Conservation (phyloP, 2,888 invertebrate species). For the Volucella inflata region DNA sequence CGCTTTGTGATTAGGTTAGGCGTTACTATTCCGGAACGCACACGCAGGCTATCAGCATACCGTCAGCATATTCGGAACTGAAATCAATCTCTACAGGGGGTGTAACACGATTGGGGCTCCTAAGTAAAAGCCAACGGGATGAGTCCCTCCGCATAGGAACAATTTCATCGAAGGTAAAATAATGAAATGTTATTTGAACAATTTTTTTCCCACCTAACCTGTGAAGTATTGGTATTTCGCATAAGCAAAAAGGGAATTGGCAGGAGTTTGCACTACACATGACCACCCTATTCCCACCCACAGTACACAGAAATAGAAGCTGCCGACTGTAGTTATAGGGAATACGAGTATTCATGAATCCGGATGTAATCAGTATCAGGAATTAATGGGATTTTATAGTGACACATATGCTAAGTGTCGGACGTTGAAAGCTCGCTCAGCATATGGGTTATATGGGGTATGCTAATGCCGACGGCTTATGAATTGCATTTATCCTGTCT, state of each 20-base stretch:
- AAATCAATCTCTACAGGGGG: slow-evolving; percentile 44
- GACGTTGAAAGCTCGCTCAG: slow-evolving; percentile 29
- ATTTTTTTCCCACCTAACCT: slow-evolving; percentile 66
- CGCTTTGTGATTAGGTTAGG: slow-evolving; percentile 54
- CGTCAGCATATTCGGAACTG: neutral
- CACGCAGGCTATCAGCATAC: neutral
- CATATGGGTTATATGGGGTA: neutral
- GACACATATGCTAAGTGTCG: slow-evolving; percentile 69
- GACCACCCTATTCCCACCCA: no score
- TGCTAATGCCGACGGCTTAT: slow-evolving; percentile 19
- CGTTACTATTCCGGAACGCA: neutral
- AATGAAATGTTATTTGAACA: slow-evolving; percentile 56
- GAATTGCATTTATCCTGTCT: slow-evolving; percentile 24
- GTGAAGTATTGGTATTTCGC: slow-evolving; percentile 52
- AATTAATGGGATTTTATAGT: slow-evolving; percentile 73
- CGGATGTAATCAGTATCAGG: slow-evolving; percentile 73
- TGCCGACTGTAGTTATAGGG: no score
- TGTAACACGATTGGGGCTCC: no score
- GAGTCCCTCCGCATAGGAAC: neutral
- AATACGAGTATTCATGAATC: slow-evolving; percentile 51
- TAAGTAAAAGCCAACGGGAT: neutral
- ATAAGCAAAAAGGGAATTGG: slow-evolving; percentile 50
- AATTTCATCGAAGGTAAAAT: slow-evolving; percentile 50
- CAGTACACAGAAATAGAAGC: no score
- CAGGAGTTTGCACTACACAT: no score